These are phyloP conservation scores for Tetragnatha versicolor DNA, from an alignment of 1,140 invertebrate species.

Conservation along the genomic window DNA sequence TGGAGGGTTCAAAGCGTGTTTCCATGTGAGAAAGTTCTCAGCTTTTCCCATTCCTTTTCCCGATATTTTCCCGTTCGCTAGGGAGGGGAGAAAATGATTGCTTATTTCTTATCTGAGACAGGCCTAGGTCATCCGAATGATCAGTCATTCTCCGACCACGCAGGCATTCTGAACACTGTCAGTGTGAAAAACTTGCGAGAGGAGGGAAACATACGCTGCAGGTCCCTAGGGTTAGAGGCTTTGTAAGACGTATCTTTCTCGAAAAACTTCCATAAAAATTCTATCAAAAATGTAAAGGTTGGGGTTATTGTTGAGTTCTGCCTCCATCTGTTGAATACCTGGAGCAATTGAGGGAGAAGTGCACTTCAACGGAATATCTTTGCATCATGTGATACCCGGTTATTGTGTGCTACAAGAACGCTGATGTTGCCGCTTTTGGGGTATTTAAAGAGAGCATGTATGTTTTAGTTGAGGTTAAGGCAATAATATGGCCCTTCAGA, in stretches of 20 bases:
- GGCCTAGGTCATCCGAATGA: constrained; percentile 30
- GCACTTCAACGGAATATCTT: neutral
- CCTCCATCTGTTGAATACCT: constrained; percentile 1
- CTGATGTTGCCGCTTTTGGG: neutral
- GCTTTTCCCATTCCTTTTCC: neutral
- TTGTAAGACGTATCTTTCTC: constrained; percentile 27
- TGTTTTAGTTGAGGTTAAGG: neutral
- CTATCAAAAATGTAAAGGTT: constrained; percentile 37
- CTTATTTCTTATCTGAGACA: constrained; percentile 39
- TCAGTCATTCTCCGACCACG: constrained; percentile 23
- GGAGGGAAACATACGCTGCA: neutral
- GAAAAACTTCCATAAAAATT: constrained; percentile 36
- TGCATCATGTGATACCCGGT: neutral
- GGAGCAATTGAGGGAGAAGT: neutral
- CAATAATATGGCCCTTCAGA: neutral
- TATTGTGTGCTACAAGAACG: neutral
- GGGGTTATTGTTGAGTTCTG: neutral
- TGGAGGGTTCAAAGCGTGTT: constrained; percentile 2
- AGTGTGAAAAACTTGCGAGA: constrained; percentile 9
- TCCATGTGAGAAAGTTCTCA: constrained; percentile 7
- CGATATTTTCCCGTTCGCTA: too few species aligned
- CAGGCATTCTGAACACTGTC: constrained; percentile 1
- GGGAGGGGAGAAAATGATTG: constrained; percentile 34
- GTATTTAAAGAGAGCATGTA: neutral
- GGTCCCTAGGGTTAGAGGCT: constrained; percentile 11